These are phyloP conservation scores for Eira barbara DNA, from an alignment of 2,113 vertebrate species.

Conservation along the genomic window DNA sequence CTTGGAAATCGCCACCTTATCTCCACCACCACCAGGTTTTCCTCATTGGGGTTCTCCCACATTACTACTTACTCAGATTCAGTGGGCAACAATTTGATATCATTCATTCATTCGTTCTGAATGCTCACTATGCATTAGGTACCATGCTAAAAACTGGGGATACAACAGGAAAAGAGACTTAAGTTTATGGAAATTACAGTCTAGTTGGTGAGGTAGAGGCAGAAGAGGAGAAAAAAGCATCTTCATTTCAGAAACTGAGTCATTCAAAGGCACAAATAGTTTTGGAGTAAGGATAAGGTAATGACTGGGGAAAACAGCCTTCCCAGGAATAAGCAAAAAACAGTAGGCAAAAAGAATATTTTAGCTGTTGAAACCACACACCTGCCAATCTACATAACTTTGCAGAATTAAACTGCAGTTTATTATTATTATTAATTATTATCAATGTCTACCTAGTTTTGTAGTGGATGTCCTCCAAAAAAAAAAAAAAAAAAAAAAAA, in stretches of 20 bases:
- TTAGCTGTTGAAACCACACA: background rate
- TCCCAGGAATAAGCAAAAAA: background rate
- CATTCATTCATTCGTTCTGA: background rate
- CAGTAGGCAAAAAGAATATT: background rate
- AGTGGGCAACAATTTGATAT: background rate
- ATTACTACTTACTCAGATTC: background rate
- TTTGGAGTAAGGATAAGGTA: background rate
- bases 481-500: background rate
- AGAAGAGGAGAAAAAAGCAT: background rate
- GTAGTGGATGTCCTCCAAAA: background rate
- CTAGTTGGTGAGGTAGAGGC: background rate
- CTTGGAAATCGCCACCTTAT: background rate
- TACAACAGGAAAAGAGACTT: background rate
- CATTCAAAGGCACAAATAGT: background rate
- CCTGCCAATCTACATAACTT: background rate
- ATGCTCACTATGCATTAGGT: background rate
- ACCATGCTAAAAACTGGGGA: background rate
- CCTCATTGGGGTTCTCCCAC: background rate
- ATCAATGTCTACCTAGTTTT: background rate
- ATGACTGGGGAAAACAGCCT: background rate
- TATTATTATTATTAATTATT: background rate
- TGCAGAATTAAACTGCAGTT: background rate
- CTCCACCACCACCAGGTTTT: background rate
- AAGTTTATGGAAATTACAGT: background rate
- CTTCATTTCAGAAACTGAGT: background rate